Conservation (phyloP, 2,888 invertebrate species). For the Andrena minutula region DNA sequence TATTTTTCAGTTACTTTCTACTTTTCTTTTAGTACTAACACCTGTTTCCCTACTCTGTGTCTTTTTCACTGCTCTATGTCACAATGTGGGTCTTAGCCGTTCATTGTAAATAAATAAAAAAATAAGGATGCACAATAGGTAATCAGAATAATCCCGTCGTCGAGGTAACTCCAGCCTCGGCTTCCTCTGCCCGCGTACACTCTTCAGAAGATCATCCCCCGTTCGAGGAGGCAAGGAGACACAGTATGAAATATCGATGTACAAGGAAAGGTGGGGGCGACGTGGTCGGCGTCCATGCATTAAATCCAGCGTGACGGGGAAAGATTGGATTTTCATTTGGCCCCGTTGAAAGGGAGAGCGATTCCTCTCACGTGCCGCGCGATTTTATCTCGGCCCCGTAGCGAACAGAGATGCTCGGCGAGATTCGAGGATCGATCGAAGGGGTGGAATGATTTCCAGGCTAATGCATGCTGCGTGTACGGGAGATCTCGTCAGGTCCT, state of each 20-base stretch:
- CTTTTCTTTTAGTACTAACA: too few relatives aligned
- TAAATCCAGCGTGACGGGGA: conserved; percentile 57
- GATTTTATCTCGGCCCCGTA: conserved; percentile 64
- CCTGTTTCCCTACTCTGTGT: too few relatives aligned
- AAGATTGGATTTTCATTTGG: conserved; percentile 70
- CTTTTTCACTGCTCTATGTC: too few relatives aligned
- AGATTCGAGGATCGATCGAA: conserved; percentile 55
- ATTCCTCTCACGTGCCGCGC: conserved; percentile 67
- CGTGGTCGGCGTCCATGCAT: conserved; percentile 52
- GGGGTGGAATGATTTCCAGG: conserved; percentile 54
- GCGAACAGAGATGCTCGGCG: conserved; percentile 39
- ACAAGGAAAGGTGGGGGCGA: conserved; percentile 43
- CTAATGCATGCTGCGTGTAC: conserved; percentile 51
- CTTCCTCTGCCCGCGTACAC: background rate
- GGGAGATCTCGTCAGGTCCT: conserved; percentile 39
- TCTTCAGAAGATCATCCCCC: background rate
- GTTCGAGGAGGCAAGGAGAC: conserved; percentile 10
- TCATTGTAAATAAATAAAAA: too few relatives aligned
- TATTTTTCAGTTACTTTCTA: too few relatives aligned
- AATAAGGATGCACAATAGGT: too few relatives aligned
- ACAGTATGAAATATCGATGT: conserved; percentile 48
- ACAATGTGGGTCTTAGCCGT: too few relatives aligned
- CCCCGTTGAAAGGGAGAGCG: conserved; percentile 53
- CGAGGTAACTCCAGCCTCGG: background rate
- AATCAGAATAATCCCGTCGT: conserved; percentile 11